Conservation (phyloP, 2,113 vertebrate species). For the Alethe castanea region DNA sequence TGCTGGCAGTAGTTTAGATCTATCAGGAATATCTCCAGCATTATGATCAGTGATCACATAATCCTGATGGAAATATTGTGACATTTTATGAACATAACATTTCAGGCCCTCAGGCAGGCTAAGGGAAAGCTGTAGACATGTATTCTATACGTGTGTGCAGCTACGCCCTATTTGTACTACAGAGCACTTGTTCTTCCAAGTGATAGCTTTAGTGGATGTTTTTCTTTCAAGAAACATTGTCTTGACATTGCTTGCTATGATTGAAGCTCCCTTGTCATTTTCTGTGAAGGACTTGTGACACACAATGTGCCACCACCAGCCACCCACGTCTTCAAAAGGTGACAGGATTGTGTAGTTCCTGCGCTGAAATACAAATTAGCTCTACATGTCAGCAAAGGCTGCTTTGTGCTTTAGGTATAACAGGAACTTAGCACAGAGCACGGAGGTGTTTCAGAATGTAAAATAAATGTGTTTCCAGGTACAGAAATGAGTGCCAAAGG, state of each 20-base stretch:
- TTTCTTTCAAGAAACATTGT: not conserved
- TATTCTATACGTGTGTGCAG: accelerated
- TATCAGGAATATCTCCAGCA: not conserved
- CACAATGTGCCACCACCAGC: not conserved
- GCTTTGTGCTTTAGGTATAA: not conserved
- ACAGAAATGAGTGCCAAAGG: not conserved
- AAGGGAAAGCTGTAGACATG: not conserved
- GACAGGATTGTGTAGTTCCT: not conserved
- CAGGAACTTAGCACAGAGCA: not conserved
- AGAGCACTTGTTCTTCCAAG: not conserved
- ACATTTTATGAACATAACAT: not conserved
- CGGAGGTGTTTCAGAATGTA: not conserved
- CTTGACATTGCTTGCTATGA: not conserved
- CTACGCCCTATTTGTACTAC: not conserved
- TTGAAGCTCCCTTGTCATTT: not conserved
- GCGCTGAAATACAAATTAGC: not conserved
- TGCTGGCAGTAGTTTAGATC: not conserved
- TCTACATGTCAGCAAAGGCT: not conserved
- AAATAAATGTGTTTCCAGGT: not conserved
- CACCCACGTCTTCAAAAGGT: not conserved
- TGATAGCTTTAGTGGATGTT: not conserved
- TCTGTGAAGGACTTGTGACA: not conserved
- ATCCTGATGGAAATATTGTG: not conserved
- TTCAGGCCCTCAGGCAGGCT: not conserved
- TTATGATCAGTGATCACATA: not conserved